Evolutionary conservation across 2,797 vertebrate species (phyloP).

Genomic region (Mycteria americana): DNA sequence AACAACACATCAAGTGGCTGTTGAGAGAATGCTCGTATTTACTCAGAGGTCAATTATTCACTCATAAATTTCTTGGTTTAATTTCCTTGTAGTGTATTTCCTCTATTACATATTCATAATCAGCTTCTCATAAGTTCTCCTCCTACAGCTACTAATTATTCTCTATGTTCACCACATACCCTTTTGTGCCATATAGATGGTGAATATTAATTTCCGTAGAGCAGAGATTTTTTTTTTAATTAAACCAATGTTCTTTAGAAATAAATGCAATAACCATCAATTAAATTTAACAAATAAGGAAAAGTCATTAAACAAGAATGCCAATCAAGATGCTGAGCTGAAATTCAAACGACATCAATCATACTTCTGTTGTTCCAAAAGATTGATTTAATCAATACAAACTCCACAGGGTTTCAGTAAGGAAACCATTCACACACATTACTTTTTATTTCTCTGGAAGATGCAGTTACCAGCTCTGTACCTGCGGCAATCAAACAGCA

Average conservation of each 20-base stretch:
- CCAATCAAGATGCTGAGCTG: not conserved
- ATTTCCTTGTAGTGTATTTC: constrained; percentile 47
- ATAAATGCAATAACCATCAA: constrained; percentile 40
- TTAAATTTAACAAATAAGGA: constrained; percentile 37
- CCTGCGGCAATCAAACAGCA: not conserved
- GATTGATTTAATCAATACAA: not conserved
- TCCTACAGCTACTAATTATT: constrained; percentile 54
- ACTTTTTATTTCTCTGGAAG: not conserved
- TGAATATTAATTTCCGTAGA: constrained; percentile 33
- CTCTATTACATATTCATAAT: constrained; percentile 48
- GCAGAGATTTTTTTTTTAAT: constrained; percentile 26
- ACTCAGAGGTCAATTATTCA: constrained; percentile 54
- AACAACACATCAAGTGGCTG: constrained; percentile 10
- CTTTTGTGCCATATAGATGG: constrained; percentile 40
- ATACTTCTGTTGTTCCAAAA: not conserved
- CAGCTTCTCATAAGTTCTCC: constrained; percentile 1
- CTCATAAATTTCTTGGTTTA: constrained; percentile 36
- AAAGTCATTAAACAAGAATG: constrained; percentile 23
- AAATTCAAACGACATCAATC: not conserved
- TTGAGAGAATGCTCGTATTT: not conserved
- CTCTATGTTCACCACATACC: not conserved
- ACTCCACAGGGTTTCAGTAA: not conserved
- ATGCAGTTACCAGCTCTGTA: not conserved
- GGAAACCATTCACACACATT: not conserved
- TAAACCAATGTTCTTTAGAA: constrained; percentile 32